These are phyloP conservation scores for Aegithalos caudatus DNA, from an alignment of 2,113 vertebrate species.

Conservation along the genomic window DNA sequence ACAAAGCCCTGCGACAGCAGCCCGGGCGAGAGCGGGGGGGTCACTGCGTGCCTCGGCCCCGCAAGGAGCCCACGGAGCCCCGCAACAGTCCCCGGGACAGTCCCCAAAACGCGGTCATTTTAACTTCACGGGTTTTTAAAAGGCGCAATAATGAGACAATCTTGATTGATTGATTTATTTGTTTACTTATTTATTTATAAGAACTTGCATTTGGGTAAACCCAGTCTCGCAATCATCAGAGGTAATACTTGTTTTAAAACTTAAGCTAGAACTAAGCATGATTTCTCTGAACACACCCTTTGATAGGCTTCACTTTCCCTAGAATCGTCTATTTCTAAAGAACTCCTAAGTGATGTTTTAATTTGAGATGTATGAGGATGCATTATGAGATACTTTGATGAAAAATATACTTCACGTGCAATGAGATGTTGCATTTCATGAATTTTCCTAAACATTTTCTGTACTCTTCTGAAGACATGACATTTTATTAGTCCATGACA, in stretches of 20 bases:
- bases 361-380: background rate
- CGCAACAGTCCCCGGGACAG: background rate
- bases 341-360: background rate
- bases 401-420: background rate
- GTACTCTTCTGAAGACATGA: background rate
- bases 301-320: background rate
- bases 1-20: constrained; percentile 74
- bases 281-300: background rate
- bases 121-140: background rate
- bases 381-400: background rate
- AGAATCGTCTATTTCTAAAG: background rate
- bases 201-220: background rate
- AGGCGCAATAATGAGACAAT: background rate
- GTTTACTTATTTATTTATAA: too few relatives aligned
- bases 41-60: constrained; percentile 26
- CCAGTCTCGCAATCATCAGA: accelerated
- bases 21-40: constrained; percentile 54
- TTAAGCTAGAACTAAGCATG: background rate
- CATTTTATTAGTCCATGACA: background rate
- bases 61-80: background rate
- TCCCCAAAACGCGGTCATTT: background rate
- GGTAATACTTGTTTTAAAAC: background rate
- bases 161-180: accelerated
- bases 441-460: background rate
- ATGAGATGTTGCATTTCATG: accelerated